Evolutionary conservation across 2,113 vertebrate species (phyloP), one percentile per base, ranked within the genome.

Genomic region (Turnix velox): DNA sequence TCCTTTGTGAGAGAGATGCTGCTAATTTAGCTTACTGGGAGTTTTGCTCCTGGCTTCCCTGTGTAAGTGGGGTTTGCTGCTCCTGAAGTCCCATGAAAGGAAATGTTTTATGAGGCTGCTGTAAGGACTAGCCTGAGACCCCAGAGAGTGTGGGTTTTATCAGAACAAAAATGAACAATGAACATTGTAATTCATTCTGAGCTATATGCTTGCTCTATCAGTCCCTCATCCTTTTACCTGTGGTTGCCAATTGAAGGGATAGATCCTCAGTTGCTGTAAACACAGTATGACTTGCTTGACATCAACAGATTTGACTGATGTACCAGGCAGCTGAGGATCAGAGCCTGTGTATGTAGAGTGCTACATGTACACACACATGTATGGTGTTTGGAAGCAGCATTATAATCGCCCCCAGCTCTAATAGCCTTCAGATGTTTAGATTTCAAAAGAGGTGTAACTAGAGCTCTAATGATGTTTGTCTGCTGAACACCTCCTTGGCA

Each of bases 371-470:
- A 19, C 55, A 63, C 54, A 45, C 45, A 14, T 89, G 84, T 82
- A 16, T 85, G 42, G 59, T 82, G 71, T 83, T 94, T 82, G 84
- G 43, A 83, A 92, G 83, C 9, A n/a, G 51, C 24, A 5, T 30
- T 73, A 3, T 89, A 93, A 96, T 89, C 88, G 59, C n/a, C 74
- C 33, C 42, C 69, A 82, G 59, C 76, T 91, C 73, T 58, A 72
- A 87, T 76, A 93, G 77, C 74, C 54, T 57, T 63, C 81, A 89
- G 68, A 92, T 94, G 86, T 93, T 93, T 82, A 82, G 73, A 59
- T 95, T 91, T 92, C 57, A 59, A 33, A 86, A 80, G 73, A 46
- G 59, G 18, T 65, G 18, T 76, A 33, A 20, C 80, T 73, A 46
- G 76, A 95, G 68, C 28, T 90, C 42, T 84, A 65, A 63, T 1